These are phyloP conservation scores for Hypomesus transpacificus DNA, from an alignment of 2,113 vertebrate species.

Conservation along the genomic window DNA sequence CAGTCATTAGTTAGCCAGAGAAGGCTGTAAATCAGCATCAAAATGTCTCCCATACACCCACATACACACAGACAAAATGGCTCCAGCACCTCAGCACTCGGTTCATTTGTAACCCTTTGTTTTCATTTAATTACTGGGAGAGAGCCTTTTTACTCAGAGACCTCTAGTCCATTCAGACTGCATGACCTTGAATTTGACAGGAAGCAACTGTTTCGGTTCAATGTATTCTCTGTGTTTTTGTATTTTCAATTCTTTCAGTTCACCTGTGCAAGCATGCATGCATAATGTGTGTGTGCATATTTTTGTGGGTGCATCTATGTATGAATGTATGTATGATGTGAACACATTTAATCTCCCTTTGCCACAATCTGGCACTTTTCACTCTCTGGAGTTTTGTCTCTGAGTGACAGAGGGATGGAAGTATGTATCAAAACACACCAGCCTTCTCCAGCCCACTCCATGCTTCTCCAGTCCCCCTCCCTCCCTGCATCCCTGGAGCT, in stretches of 20 bases:
- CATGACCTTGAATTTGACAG: conserved; percentile 29
- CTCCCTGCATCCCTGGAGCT: conserved; percentile 22
- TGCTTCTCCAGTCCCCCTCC: not conserved
- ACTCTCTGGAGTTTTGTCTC: conserved; percentile 32
- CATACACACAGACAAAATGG: conserved; percentile 29
- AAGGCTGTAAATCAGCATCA: conserved; percentile 29
- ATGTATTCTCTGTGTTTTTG: not conserved
- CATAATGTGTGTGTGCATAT: not conserved
- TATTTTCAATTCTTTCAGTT: not conserved
- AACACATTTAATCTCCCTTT: conserved; percentile 13
- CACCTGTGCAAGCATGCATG: conserved; percentile 11
- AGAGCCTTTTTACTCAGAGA: conserved; percentile 37
- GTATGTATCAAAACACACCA: conserved; percentile 11
- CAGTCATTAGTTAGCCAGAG: conserved; percentile 42
- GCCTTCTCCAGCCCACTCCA: conserved; percentile 11
- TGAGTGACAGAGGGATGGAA: conserved; percentile 12
- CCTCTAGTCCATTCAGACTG: conserved; percentile 14
- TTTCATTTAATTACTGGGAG: conserved; percentile 38
- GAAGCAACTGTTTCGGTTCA: conserved; percentile 28
- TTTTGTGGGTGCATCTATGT: not conserved
- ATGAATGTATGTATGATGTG: not conserved
- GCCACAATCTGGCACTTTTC: conserved; percentile 51
- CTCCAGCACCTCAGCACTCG: conserved; percentile 15
- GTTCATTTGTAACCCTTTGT: conserved; percentile 33
- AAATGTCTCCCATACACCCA: conserved; percentile 10